phyloP scores from a whole-genome alignment of 2,113 vertebrate species.

The Sebastes schlegelii region DNA sequence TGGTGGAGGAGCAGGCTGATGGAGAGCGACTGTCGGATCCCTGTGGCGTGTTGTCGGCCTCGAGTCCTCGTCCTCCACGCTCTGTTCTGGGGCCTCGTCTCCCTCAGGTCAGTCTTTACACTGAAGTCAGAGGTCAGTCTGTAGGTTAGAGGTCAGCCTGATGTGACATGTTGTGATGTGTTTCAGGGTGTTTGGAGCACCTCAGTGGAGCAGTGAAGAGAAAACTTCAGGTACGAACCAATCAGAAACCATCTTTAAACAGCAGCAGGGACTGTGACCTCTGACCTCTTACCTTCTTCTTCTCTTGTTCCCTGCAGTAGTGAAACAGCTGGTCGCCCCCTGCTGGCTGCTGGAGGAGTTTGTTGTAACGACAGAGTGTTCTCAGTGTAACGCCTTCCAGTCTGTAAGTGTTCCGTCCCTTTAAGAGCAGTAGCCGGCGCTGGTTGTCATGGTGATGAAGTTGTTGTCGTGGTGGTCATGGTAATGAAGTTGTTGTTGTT shows the following conservation, averaged over 20 bases:
- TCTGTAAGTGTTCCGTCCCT: conserved; percentile 31
- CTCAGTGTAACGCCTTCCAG: conserved; percentile 68
- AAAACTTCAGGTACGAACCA: conserved; percentile 55
- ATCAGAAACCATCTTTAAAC: not conserved
- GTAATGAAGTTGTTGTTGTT: not conserved
- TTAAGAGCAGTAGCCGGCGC: no score
- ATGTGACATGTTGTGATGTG: not conserved
- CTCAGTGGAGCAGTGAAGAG: conserved; percentile 62
- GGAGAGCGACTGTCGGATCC: conserved; percentile 75
- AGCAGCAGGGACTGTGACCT: not conserved
- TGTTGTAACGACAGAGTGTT: conserved; percentile 55
- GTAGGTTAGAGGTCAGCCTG: not conserved
- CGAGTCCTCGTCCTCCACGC: conserved; percentile 70
- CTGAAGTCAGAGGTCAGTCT: not conserved
- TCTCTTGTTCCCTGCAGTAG: conserved; percentile 14
- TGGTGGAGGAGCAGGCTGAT: conserved; percentile 59
- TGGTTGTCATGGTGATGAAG: no score
- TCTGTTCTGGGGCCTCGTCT: conserved; percentile 75
- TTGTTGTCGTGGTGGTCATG: no score
- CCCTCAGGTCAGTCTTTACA: conserved; percentile 61
- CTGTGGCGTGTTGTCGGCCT: conserved; percentile 70
- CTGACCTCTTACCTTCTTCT: not conserved
- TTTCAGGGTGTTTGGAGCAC: conserved; percentile 76
- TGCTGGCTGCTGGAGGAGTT: conserved; percentile 77
- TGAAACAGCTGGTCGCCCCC: conserved; percentile 42